Conservation (phyloP, 2,797 vertebrate genomes). For the Etheostoma nigrum region DNA sequence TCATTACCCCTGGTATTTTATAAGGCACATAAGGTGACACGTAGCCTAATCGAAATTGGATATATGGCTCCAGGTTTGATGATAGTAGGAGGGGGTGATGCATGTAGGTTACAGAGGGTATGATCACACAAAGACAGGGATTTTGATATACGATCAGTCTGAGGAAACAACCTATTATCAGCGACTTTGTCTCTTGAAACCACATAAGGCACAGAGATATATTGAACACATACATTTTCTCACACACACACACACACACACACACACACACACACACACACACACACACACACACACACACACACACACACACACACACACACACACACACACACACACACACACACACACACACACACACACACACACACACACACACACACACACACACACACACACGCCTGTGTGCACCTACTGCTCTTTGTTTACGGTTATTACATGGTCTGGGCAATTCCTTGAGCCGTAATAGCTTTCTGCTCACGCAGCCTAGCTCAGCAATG, state of each 20-base stretch:
- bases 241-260: no score
- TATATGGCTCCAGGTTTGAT: slow-evolving; percentile 35
- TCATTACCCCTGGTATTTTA: slow-evolving; percentile 49
- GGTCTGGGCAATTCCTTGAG: slow-evolving; percentile 21
- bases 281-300: not conserved
- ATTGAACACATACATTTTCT: not conserved
- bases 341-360: not conserved
- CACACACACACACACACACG: slow-evolving; percentile 1
- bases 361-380: not conserved
- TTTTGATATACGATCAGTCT: slow-evolving; percentile 50
- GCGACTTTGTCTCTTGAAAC: slow-evolving; percentile 34
- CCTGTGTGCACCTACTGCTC: slow-evolving; percentile 39
- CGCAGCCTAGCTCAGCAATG: slow-evolving; percentile 12
- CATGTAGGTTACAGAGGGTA: slow-evolving; percentile 42
- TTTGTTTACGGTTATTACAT: slow-evolving; percentile 41
- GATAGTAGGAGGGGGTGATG: slow-evolving; percentile 12
- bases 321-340: not conserved
- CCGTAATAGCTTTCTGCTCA: slow-evolving; percentile 38
- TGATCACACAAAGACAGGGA: slow-evolving; percentile 35
- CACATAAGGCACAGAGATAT: slow-evolving; percentile 24
- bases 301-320: not conserved
- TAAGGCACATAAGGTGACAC: slow-evolving; percentile 54
- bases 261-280: not conserved
- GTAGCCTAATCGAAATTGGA: slow-evolving; percentile 55
- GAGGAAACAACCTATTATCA: slow-evolving; percentile 36